phyloP scores from a whole-genome alignment of 1,140 invertebrate species.

The Phenacoccus solenopsis region DNA sequence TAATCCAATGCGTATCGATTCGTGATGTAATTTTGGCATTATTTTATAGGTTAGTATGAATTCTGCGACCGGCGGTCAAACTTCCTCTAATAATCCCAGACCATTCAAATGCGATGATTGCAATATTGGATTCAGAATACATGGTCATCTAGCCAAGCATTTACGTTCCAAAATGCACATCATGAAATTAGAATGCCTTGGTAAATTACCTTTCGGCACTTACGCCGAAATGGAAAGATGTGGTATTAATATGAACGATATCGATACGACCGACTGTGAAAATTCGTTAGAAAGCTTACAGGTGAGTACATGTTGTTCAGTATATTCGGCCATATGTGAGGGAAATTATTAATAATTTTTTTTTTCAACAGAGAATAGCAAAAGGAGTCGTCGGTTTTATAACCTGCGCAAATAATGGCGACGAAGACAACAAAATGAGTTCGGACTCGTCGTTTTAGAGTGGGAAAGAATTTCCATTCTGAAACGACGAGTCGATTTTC shows the following conservation, averaged over 20 bases:
- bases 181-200: slow-evolving; percentile 82
- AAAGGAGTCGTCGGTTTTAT: not conserved
- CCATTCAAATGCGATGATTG: slow-evolving; percentile 92
- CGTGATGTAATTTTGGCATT: too few relatives aligned
- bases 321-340: too few relatives aligned
- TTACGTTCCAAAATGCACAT: slow-evolving; percentile 93
- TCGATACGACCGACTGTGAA: slow-evolving; percentile 86
- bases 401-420: not conserved
- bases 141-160: slow-evolving; percentile 92
- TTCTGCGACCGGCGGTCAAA: slow-evolving; percentile 68
- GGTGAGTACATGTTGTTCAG: too few relatives aligned
- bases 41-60: slow-evolving; percentile 70
- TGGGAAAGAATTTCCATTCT: not conserved
- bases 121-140: slow-evolving; percentile 89
- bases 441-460: not conserved
- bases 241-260: slow-evolving; percentile 79
- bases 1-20: too few relatives aligned
- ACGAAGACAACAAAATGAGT: not conserved
- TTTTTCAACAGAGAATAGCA: not conserved
- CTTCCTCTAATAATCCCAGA: slow-evolving; percentile 67
- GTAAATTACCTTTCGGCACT: slow-evolving; percentile 87
- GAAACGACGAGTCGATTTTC: too few relatives aligned
- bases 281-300: slow-evolving; percentile 77
- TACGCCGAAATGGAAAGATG: slow-evolving; percentile 88
- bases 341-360: not conserved